Base-by-base conservation (phyloP, 2,797 vertebrate species). In the Rallus crepitans region DNA sequence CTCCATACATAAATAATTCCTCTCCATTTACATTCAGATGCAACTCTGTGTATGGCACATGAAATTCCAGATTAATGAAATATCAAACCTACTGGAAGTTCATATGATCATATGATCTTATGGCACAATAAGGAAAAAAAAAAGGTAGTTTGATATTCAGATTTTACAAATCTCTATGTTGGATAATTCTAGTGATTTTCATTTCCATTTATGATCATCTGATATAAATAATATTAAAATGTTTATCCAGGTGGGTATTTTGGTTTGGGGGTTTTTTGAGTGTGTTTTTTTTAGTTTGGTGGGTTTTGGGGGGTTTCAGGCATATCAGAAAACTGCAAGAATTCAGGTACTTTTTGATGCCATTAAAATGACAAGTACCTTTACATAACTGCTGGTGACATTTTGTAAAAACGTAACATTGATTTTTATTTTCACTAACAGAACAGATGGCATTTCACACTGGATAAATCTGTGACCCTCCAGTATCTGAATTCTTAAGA, bases 291-390 rank as follows among this genome's bases (percentile, higher is more conserved):
- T 42, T 42, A 42, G 40, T 17, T 42, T 42, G 40, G 40, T 42
- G 40, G 3, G 24, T 16, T 6, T 7, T 21, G 4, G n/a, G n/a
- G n/a, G n/a, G n/a, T n/a, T n/a, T n/a, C n/a, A 9, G 12, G 2
- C 24, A 53, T 64, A 31, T 73, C 13, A 53, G 37, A 73, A 90
- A 68, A n/a, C 17, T 25, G 16, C 33, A 82, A 90, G 37, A 14
- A 35, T 82, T 90, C 65, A 87, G 23, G 30, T 63, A 53, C 11
- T 47, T 78, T 53, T 37, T 37, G 24, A 48, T 42, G 23, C 7
- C 24, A 39, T 48, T 78, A 55, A 75, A 69, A 59, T 48, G 39
- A 30, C 30, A 79, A 19, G 17, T 37, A 53, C 6, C 12, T 52
- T 53, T 64, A 23, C 12, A 39, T 31, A 79, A 64, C 56, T 64